A percentile compares a stretch with the other conserved stretches of the same genome.
Conservation (phyloP, 2,113 vertebrate genomes). For the Rynchops niger region DNA sequence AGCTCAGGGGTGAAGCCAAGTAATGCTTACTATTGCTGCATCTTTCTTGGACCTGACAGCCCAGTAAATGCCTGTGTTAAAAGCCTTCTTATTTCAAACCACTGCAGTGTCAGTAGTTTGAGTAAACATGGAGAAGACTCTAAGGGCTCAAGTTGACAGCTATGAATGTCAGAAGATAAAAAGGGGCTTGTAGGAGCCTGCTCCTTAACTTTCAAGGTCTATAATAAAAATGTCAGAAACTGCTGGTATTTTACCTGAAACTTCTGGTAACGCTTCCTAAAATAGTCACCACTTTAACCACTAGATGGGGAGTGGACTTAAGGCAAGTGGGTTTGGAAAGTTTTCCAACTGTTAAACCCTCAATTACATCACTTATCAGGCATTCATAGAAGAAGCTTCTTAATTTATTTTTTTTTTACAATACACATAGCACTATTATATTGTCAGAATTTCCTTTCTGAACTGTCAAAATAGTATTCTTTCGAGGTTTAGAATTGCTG, state of each 20-base stretch:
- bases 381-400: neutral
- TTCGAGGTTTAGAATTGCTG: neutral
- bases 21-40: neutral
- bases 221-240: neutral
- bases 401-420: neutral
- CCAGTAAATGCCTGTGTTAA: neutral
- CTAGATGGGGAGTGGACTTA: neutral
- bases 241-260: neutral
- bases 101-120: neutral
- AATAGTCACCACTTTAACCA: neutral
- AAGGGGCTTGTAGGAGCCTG: neutral
- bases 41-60: neutral
- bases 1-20: neutral
- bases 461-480: neutral
- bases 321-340: neutral
- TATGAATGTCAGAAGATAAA: neutral
- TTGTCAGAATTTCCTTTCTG: neutral
- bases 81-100: slow-evolving; percentile 7
- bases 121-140: neutral
- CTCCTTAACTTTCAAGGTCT: neutral
- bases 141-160: neutral
- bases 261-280: neutral
- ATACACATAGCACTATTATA: neutral
- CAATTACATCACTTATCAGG: neutral
- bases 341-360: neutral